Base-by-base conservation (phyloP, 2,113 vertebrate genomes). In the Psammodynastes pulverulentus region DNA sequence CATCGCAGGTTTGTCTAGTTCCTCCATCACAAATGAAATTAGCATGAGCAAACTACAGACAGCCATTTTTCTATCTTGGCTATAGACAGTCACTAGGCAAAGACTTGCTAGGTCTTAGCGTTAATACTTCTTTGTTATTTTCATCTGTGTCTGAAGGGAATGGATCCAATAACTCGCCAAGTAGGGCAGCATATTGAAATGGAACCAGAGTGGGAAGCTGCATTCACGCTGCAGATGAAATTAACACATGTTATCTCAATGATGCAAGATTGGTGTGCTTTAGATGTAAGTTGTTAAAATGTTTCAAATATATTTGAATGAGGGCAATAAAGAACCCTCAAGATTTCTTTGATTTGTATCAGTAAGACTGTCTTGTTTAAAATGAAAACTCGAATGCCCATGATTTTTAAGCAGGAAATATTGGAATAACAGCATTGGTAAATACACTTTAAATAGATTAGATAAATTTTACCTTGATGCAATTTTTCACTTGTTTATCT, bases 141-240 rank as follows among this genome's bases (percentile, higher is more conserved):
- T 39, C 84, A 19, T 79, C 29, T 89, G 29, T 94, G 92, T n/a
- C 86, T 91, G 2, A 93, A 99, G 99, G 99, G 99, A 24, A 99
- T 99, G 99, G 99, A 99, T 96, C 99, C 99, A 0, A 98, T 99
- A 95, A 98, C 99, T 54, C 98, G 99, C 54, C 99, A 99, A 97
- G 98, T 99, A 79, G 99, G 99, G 10, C 99, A 99, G 89, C 99
- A 99, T 96, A 99, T 99, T n/a, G 99, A 99, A 97, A 99, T 99
- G 99, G 99, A 99, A 96, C 99, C 99, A 0, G 99, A 99, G 88
- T 99, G 99, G 99, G 99, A 99, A 96, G 99, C 99, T 26, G 99
- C 99, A 5, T 99, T 99, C 95, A 99, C 99, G 0, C 97, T 99
- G 79, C 99, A 99, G 94, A 99, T 99, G 98, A 99, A 99, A 92